phyloP scores from a whole-genome alignment of 2,888 invertebrate genomes.

The Apotomis capreana region DNA sequence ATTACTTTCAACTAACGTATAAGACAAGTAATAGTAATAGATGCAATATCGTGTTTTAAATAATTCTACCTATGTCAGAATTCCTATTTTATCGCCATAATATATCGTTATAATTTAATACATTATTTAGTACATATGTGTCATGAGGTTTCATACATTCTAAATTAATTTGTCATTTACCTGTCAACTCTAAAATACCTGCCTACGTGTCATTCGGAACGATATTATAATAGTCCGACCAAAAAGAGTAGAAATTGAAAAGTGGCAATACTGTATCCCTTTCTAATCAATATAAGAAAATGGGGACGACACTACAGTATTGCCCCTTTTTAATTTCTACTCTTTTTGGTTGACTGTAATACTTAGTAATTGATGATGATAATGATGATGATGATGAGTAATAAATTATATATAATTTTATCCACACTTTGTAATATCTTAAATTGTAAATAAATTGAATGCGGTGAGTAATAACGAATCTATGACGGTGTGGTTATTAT shows the following conservation, averaged over 20 bases:
- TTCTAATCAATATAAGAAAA: too few relatives aligned
- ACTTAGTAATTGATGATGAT: background rate
- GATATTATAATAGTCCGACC: background rate
- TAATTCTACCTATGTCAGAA: constrained; percentile 21
- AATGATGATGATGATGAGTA: background rate
- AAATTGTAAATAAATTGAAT: constrained; percentile 9
- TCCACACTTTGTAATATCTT: background rate
- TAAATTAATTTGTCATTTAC: background rate
- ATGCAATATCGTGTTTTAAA: constrained; percentile 20
- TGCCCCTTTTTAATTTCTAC: too few relatives aligned
- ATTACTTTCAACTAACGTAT: constrained; percentile 53
- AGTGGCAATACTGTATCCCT: too few relatives aligned
- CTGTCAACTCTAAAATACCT: background rate
- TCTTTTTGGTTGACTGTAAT: too few relatives aligned
- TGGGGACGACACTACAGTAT: too few relatives aligned
- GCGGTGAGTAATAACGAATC: background rate
- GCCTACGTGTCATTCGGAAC: background rate
- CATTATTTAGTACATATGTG: constrained; percentile 65
- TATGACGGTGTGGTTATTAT: too few relatives aligned
- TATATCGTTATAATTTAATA: constrained; percentile 55
- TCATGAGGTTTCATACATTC: constrained; percentile 42
- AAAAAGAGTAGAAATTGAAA: too few relatives aligned
- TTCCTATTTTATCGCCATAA: constrained; percentile 9
- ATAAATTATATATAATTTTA: background rate
- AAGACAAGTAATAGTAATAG: constrained; percentile 20